A percentile compares a stretch with the other conserved stretches of the same genome.
Conservation (phyloP, 2,113 vertebrate species). For the Oryzias celebensis region DNA sequence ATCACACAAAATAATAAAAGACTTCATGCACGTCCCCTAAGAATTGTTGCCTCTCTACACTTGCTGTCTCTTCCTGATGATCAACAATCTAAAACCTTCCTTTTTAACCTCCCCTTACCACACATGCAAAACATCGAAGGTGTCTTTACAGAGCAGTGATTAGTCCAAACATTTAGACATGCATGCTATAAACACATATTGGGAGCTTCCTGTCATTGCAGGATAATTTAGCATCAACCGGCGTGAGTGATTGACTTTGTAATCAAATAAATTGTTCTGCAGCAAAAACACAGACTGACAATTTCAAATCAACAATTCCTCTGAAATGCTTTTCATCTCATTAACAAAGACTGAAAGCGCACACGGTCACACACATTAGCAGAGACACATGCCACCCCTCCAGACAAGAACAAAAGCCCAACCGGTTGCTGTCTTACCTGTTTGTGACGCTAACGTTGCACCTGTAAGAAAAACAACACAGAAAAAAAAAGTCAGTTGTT, state of each 20-base stretch:
- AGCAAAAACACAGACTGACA: conserved; percentile 38
- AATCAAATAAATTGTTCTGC: conserved; percentile 67
- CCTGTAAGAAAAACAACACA: conserved; percentile 62
- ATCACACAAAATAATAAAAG: conserved; percentile 57
- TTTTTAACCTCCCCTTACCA: conserved; percentile 47
- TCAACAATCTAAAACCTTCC: conserved; percentile 43
- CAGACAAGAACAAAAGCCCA: conserved; percentile 38
- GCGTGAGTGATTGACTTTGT: conserved; percentile 65
- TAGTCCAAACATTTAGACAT: conserved; percentile 41
- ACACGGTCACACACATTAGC: conserved; percentile 7
- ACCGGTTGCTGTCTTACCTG: conserved; percentile 69
- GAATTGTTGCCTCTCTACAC: conserved; percentile 15
- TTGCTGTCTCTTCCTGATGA: conserved; percentile 25
- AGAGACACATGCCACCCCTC: conserved; percentile 9
- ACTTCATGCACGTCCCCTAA: conserved; percentile 28
- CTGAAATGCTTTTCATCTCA: conserved; percentile 48
- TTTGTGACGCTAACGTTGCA: conserved; percentile 70
- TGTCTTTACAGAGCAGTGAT: conserved; percentile 53
- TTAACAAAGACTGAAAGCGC: conserved; percentile 29
- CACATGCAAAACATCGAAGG: conserved; percentile 41
- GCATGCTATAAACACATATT: conserved; percentile 35
- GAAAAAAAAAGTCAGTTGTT: conserved; percentile 49
- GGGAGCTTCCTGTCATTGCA: conserved; percentile 42
- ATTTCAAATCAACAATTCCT: conserved; percentile 47
- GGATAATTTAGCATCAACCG: conserved; percentile 50